A percentile compares a stretch with the other conserved stretches of the same genome.
Evolutionary conservation across 2,113 vertebrate genomes (phyloP).

Genomic region (Cyprinodon tularosa): DNA sequence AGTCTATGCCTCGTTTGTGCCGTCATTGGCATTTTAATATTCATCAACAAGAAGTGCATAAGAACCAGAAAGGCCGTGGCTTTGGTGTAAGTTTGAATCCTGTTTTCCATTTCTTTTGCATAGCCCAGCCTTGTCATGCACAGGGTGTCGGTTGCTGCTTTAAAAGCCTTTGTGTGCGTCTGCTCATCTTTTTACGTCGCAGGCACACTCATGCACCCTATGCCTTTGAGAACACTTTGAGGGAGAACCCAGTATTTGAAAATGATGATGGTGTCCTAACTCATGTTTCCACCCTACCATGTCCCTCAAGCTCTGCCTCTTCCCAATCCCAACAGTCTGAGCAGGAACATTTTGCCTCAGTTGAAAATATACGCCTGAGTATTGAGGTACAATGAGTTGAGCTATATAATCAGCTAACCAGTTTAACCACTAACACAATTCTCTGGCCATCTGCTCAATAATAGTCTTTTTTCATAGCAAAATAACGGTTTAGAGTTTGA

Average conservation of each 20-base stretch:
- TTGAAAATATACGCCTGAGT: slow-evolving; percentile 77
- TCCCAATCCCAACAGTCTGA: slow-evolving; percentile 74
- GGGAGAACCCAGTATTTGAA: slow-evolving; percentile 85
- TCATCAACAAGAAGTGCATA: slow-evolving; percentile 84
- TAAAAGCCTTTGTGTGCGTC: slow-evolving; percentile 34
- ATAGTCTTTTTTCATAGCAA: background rate
- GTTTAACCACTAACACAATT: slow-evolving; percentile 48
- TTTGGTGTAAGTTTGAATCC: slow-evolving; percentile 80
- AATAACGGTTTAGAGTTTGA: too few relatives aligned
- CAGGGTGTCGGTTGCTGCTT: background rate
- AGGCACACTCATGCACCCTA: slow-evolving; percentile 79
- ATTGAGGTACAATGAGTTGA: slow-evolving; percentile 77
- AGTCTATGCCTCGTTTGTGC: slow-evolving; percentile 81
- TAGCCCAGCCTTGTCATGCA: background rate
- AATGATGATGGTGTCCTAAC: slow-evolving; percentile 79
- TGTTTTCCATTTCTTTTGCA: background rate
- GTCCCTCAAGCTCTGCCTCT: slow-evolving; percentile 75
- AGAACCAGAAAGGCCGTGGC: slow-evolving; percentile 78
- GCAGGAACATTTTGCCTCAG: slow-evolving; percentile 72
- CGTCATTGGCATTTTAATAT: slow-evolving; percentile 79
- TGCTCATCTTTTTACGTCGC: slow-evolving; percentile 75
- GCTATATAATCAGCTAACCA: slow-evolving; percentile 32
- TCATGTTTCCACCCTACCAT: slow-evolving; percentile 74
- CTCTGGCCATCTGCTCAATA: background rate
- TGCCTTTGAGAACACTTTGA: slow-evolving; percentile 79